Conservation (phyloP, 2,113 vertebrate species). For the Trogon melanurus region DNA sequence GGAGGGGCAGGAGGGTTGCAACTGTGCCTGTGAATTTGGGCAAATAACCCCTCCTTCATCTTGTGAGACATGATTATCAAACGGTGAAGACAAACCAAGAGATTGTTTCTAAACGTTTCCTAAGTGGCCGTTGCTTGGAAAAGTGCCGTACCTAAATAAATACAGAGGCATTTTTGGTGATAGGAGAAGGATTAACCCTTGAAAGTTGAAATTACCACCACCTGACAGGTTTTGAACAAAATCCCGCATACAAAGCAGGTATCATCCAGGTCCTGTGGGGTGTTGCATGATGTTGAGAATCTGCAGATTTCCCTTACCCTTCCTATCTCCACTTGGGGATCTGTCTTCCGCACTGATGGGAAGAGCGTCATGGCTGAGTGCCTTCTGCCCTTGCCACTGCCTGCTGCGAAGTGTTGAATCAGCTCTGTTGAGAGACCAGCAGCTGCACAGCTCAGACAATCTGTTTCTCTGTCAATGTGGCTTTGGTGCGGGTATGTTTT, state of each 20-base stretch:
- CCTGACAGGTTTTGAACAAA: not conserved
- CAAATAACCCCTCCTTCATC: not conserved
- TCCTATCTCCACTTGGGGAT: not conserved
- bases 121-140: not conserved
- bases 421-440: not conserved
- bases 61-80: not conserved
- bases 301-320: not conserved
- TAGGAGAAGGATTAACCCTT: not conserved
- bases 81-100: not conserved
- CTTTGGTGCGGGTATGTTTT: not conserved
- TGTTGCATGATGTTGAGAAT: not conserved
- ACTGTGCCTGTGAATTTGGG: not conserved
- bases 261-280: not conserved
- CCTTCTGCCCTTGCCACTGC: not conserved
- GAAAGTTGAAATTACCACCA: not conserved
- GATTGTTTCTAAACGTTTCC: not conserved
- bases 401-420: not conserved
- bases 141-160: not conserved
- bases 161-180: not conserved
- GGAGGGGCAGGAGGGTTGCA: not conserved
- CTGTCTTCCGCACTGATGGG: not conserved
- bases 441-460: slow-evolving; percentile 8
- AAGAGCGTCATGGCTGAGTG: not conserved
- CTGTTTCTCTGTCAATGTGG: not conserved
- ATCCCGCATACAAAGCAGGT: not conserved